A percentile compares a stretch with the other conserved stretches of the same genome.
Evolutionary conservation across 2,888 invertebrate species (phyloP).

Genomic region (Nebria brevicollis): DNA sequence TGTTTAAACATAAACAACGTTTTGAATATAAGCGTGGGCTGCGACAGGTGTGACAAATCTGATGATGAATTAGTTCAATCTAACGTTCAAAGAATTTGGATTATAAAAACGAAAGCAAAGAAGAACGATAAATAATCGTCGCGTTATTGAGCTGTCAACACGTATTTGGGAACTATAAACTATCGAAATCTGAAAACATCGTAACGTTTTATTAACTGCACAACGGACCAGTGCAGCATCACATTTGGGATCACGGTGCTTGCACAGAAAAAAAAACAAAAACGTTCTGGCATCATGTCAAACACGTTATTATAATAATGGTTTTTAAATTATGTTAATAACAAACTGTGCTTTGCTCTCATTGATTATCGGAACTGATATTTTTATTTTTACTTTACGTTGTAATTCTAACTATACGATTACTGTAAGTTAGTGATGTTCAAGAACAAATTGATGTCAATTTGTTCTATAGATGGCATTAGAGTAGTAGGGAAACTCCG

Average conservation of each 20-base stretch:
- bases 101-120: neutral
- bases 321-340: no score
- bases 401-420: no score
- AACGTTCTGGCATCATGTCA: neutral
- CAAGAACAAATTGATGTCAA: neutral
- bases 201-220: constrained; percentile 35
- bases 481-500: no score
- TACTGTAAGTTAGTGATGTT: no score
- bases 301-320: neutral
- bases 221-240: constrained; percentile 47
- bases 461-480: neutral
- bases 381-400: no score
- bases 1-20: no score
- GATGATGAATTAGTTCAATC: no score
- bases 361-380: no score
- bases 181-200: constrained; percentile 37
- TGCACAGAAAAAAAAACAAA: neutral
- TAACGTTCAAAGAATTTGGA: no score
- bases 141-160: constrained; percentile 41
- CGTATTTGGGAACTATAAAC: constrained; percentile 35
- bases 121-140: constrained; percentile 32
- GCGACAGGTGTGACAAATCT: no score
- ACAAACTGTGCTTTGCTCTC: no score
- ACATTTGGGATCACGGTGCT: constrained; percentile 38
- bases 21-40: no score